Evolutionary conservation across 1,140 invertebrate genomes (phyloP), one percentile per base, ranked within the genome.

Genomic region (Drosophila lowei): DNA sequence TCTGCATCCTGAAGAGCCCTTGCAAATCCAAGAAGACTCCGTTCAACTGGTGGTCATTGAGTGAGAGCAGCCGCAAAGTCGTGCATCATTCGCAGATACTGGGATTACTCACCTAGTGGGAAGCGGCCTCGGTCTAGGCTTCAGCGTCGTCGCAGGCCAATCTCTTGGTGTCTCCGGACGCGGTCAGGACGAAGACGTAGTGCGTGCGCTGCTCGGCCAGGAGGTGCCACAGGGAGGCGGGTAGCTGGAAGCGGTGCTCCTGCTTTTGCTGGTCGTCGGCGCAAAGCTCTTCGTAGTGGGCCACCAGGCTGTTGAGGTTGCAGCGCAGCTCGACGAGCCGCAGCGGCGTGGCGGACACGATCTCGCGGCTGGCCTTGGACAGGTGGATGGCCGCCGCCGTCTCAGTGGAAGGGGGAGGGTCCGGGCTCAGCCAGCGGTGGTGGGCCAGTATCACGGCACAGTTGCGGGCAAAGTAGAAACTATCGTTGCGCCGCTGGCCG

Each of bases 381-480:
- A 83, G 23, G n/a, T 63, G 21, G 3, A 80, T 78, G 9, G 62
- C 11, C 6, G 28, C n/a, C n/a, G 28, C 9, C 6, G 28, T 9
- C 15, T 55, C 52, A 0, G 13, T 30, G 11, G 30, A n/a, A 0
- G 6, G 38, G 9, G n/a, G 55, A 50, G 34, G 46, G 6, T 72
- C 46, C 5, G 64, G 55, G 2, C 55, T 63, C 4, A 90, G 72
- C 90, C 90, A 91, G 25, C 83, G 81, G 68, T 91, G 85, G 4
- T 89, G 59, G 13, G 77, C 72, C n/a, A 91, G 72, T 42, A 90
- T 91, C 6, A 91, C 63, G 8, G 77, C 79, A 16, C 90, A 91
- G 25, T 90, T 91, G 38, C 59, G 59, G 0, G 86, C 72, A 44
- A 91, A 91, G 55, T 84, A 91, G 63, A 91, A 91, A 43, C 86